A percentile compares a stretch with the other conserved stretches of the same genome.
These are phyloP conservation scores for Saccostrea glomerata DNA, from an alignment of 1,140 invertebrate genomes.

Conservation along the genomic window DNA sequence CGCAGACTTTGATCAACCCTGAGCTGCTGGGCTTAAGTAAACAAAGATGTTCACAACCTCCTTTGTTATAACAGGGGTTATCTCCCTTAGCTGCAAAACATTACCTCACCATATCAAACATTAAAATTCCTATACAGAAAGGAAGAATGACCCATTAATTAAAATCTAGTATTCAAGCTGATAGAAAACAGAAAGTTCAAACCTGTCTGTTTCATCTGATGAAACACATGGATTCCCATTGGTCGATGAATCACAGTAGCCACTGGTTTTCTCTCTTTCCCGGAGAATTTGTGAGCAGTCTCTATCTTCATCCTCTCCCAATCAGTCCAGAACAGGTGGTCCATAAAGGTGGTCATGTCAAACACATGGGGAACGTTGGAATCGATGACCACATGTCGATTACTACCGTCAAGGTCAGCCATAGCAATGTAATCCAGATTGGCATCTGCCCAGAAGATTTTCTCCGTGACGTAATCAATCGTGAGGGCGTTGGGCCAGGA, in stretches of 20 bases:
- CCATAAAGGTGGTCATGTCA: slow-evolving; percentile 93
- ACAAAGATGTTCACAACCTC: slow-evolving; percentile 86
- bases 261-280: slow-evolving; percentile 93
- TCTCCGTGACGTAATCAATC: slow-evolving; percentile 95
- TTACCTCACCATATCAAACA: no score
- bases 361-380: slow-evolving; percentile 89
- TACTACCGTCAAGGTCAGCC: slow-evolving; percentile 80
- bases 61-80: slow-evolving; percentile 81
- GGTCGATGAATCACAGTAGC: slow-evolving; percentile 92
- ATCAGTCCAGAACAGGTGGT: slow-evolving; percentile 99
- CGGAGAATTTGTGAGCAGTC: slow-evolving; percentile 96
- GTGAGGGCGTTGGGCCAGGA: slow-evolving; percentile 96
- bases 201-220: slow-evolving; percentile 83
- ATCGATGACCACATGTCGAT: slow-evolving; percentile 82
- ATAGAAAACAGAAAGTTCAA: slow-evolving; percentile 30
- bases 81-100: background rate
- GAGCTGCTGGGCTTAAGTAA: slow-evolving; percentile 83
- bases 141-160: background rate
- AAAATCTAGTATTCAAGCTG: background rate
- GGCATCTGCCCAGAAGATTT: slow-evolving; percentile 98
- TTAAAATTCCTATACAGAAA: background rate
- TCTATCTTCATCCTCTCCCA: slow-evolving; percentile 92
- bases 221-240: slow-evolving; percentile 88
- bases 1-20: slow-evolving; percentile 81
- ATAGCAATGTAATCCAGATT: slow-evolving; percentile 93